Evolutionary conservation across 2,888 invertebrate species (phyloP).

Genomic region (Philhelius pedissequus): DNA sequence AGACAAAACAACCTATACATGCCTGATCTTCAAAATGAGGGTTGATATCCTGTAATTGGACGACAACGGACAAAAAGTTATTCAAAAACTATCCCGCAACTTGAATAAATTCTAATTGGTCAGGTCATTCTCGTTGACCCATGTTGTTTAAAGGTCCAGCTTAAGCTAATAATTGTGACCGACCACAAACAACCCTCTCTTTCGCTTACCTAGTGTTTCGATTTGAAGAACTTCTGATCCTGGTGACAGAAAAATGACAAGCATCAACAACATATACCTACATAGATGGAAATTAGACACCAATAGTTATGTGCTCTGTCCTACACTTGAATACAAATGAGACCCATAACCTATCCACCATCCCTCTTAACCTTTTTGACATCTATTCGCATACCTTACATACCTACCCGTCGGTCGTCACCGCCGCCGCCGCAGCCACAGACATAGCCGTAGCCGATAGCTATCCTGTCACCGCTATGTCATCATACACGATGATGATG

Average conservation of each 20-base stretch:
- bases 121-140: conserved; percentile 62
- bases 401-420: too few species aligned
- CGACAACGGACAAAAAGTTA: conserved; percentile 22
- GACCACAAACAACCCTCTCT: conserved; percentile 37
- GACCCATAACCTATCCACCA: not conserved
- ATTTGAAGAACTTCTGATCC: not conserved
- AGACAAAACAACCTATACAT: not conserved
- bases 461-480: conserved; percentile 61
- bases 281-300: conserved; percentile 42
- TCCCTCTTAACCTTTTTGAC: conserved; percentile 55
- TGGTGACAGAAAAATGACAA: conserved; percentile 29
- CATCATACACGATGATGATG: conserved; percentile 23
- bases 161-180: conserved; percentile 29
- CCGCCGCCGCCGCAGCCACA: too few species aligned
- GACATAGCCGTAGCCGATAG: too few species aligned
- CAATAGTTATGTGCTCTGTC: conserved; percentile 56
- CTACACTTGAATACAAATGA: conserved; percentile 66
- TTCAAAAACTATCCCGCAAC: conserved; percentile 59
- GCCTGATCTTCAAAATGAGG: conserved; percentile 22
- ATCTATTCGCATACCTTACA: not conserved
- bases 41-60: conserved; percentile 61
- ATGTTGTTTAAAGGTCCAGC: not conserved
- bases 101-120: conserved; percentile 51
- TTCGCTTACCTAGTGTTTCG: not conserved
- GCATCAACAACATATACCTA: not conserved